Evolutionary conservation across 2,888 invertebrate species (phyloP), one percentile per base, ranked within the genome.

Genomic region (Odontocerum albicorne): DNA sequence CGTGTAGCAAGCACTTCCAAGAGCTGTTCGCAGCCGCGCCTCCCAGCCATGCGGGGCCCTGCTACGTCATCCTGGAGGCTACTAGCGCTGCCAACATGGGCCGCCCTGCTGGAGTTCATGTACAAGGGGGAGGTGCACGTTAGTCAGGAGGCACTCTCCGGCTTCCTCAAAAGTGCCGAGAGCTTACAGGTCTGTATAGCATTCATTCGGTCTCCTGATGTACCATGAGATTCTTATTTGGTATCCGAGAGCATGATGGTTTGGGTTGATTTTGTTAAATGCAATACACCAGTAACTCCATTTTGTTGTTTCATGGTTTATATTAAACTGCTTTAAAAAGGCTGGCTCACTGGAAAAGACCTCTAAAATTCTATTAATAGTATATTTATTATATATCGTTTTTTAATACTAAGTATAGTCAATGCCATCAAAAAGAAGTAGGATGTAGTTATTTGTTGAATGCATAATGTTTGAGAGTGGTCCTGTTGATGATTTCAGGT

Each of bases 41-140:
- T 55, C 81, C 86, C 46, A 84, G 87, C 67, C 87, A 88, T 71
- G 87, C 87, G 60, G 85, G 85, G 63, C 83, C 86, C 62, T 85
- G 92, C 68, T 88, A 92, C 68, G 91, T 93, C 68, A 92, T 93
- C 70, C 79, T 93, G 72, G 92, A 93, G 73, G 92, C 92, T 63
- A 93, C 92, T 64, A 86, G 89, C 64, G 91, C 92, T 57, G 87
- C 89, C 69, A 92, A 93, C 73, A 92, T 93, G 91, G n/a, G 88
- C 91, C 63, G 92, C 92, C 39, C 81, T 93, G 63, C 82, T 93
- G 63, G 92, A 93, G 75, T 93, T 93, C 74, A 93, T 93, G 93
- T 93, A 93, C 80, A 92, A 92, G 72, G 93, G 93, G 56, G 93
- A 93, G 75, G 93, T 93, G 65, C 92, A 93, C 72, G 92, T 93